Evolutionary conservation across 2,113 vertebrate species (phyloP).

Genomic region (Pan paniscus): DNA sequence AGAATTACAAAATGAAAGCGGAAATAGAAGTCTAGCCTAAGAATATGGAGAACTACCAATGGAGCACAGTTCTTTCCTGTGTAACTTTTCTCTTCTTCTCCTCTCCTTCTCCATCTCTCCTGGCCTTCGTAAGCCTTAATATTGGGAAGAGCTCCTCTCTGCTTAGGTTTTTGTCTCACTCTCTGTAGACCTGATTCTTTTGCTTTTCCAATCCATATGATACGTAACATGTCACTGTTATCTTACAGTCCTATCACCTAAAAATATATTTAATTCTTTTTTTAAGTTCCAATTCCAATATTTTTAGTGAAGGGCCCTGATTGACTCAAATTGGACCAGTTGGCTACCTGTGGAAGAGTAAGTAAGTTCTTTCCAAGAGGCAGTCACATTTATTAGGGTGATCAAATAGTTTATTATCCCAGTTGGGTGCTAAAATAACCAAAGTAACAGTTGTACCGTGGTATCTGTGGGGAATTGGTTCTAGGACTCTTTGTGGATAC

Average conservation of each 20-base stretch:
- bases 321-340: background rate
- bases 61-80: background rate
- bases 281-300: background rate
- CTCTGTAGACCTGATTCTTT: background rate
- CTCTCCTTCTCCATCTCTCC: too few species aligned
- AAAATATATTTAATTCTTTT: slow-evolving; percentile 1
- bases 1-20: background rate
- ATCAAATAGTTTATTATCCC: background rate
- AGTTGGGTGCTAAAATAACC: background rate
- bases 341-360: background rate
- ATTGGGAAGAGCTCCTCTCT: background rate
- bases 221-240: background rate
- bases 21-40: background rate
- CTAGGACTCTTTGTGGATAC: background rate
- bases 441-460: background rate
- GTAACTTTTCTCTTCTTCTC: too few species aligned
- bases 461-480: background rate
- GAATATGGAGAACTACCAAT: background rate
- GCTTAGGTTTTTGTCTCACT: background rate
- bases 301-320: background rate
- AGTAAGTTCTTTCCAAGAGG: background rate
- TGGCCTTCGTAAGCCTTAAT: background rate
- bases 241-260: background rate
- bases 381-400: background rate
- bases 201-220: background rate